Conservation (phyloP, 2,113 vertebrate genomes). For the Lasiurus borealis region DNA sequence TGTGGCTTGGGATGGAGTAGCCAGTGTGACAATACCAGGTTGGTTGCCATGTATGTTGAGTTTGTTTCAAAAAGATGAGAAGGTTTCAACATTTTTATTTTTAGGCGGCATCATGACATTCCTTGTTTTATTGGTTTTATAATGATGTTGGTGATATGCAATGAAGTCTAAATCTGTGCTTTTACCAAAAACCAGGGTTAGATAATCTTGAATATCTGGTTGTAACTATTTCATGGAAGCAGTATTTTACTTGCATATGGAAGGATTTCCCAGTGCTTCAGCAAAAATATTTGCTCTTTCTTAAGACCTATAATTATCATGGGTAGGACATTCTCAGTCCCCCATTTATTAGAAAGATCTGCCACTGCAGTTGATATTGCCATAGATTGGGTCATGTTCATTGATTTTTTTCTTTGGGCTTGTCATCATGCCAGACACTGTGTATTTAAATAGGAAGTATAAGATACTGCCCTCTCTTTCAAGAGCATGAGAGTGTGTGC, state of each 20-base stretch:
- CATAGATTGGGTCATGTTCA: neutral
- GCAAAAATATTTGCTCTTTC: neutral
- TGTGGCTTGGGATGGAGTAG: neutral
- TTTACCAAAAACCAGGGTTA: neutral
- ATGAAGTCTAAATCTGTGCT: neutral
- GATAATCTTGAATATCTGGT: neutral
- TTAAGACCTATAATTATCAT: neutral
- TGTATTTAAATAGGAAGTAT: neutral
- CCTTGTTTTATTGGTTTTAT: neutral
- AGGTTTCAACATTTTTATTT: neutral
- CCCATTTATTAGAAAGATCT: neutral
- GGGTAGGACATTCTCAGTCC: neutral
- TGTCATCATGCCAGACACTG: neutral
- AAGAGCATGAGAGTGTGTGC: neutral
- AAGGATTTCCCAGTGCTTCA: neutral
- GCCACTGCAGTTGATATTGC: neutral
- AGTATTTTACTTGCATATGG: neutral
- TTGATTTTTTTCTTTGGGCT: neutral
- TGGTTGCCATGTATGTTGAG: neutral
- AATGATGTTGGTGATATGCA: neutral
- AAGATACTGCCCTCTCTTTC: neutral
- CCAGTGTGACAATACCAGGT: neutral
- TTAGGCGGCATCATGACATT: neutral
- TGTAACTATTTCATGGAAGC: neutral
- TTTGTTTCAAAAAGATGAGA: neutral